phyloP scores from a whole-genome alignment of 2,888 invertebrate species.

The Amiota communis region DNA sequence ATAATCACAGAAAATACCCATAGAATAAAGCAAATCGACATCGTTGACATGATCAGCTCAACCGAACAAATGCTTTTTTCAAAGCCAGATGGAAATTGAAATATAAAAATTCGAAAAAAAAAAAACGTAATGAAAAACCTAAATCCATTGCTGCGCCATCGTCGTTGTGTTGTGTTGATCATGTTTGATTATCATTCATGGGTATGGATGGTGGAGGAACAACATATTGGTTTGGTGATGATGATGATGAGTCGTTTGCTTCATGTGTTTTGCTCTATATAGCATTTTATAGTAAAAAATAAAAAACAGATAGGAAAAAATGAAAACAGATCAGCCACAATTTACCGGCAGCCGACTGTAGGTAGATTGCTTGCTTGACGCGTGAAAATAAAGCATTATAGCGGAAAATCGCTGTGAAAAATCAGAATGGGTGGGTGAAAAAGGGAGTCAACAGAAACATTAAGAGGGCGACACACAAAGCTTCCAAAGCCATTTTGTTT shows the following conservation, averaged over 20 bases:
- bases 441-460: neutral
- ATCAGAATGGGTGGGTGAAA: too few species aligned
- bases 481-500: conserved; percentile 35
- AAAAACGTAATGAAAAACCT: too few species aligned
- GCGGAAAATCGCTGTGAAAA: neutral
- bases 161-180: neutral
- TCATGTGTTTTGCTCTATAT: neutral
- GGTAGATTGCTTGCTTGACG: neutral
- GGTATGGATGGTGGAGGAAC: too few species aligned
- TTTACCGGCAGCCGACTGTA: neutral
- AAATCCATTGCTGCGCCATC: neutral
- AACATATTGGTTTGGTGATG: neutral
- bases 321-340: too few species aligned
- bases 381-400: conserved; percentile 25
- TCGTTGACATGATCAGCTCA: conserved; percentile 19
- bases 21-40: conserved; percentile 3
- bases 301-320: neutral
- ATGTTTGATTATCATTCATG: too few species aligned
- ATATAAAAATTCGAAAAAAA: too few species aligned
- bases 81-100: conserved; percentile 5
- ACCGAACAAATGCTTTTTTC: neutral
- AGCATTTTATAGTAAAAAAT: conserved; percentile 6
- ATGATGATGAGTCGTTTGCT: neutral
- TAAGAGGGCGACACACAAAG: conserved; percentile 28
- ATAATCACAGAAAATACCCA: neutral